Evolutionary conservation across 1,140 invertebrate genomes (phyloP).

Genomic region (Carposina sasakii): DNA sequence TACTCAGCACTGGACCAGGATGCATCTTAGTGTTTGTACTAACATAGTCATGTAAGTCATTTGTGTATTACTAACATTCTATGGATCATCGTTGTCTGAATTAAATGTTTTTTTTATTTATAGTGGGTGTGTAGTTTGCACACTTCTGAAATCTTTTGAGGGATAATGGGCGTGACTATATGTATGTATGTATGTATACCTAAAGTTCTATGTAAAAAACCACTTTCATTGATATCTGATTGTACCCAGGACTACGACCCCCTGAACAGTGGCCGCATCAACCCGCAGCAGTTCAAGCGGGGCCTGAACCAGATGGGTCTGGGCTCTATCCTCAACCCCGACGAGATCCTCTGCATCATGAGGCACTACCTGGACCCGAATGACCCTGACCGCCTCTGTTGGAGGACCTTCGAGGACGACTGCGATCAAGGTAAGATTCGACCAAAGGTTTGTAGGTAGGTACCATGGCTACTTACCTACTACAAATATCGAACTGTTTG

Average conservation of each 20-base stretch:
- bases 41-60: too few relatives aligned
- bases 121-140: too few relatives aligned
- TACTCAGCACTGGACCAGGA: too few relatives aligned
- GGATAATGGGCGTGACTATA: too few relatives aligned
- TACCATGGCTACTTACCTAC: too few relatives aligned
- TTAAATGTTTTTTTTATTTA: too few relatives aligned
- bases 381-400: conserved; percentile 76
- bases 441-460: conserved; percentile 9
- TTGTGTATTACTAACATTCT: too few relatives aligned
- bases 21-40: too few relatives aligned
- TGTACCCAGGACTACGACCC: conserved; percentile 79
- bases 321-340: conserved; percentile 69
- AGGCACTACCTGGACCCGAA: conserved; percentile 77
- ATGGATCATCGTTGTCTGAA: too few relatives aligned
- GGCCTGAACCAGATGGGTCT: conserved; percentile 77
- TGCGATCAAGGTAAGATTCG: conserved; percentile 74
- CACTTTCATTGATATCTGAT: background rate
- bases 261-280: conserved; percentile 76
- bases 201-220: background rate
- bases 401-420: conserved; percentile 82
- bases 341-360: conserved; percentile 74
- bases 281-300: conserved; percentile 77
- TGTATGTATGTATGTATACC: too few relatives aligned
- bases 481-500: too few relatives aligned
- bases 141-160: too few relatives aligned